Conservation (phyloP, 2,888 invertebrate species). For the Tuta absoluta region DNA sequence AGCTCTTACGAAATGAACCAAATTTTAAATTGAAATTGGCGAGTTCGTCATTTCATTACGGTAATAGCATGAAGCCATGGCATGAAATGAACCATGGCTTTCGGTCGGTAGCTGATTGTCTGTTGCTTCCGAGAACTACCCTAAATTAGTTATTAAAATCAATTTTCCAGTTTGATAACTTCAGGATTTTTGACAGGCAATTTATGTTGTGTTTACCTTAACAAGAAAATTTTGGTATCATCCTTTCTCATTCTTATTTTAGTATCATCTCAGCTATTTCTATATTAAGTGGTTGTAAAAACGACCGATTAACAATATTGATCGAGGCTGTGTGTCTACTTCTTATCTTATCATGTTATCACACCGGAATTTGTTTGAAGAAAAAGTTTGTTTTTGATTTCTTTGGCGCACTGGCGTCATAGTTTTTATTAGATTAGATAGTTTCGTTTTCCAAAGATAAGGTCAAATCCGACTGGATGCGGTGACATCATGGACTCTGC, state of each 20-base stretch:
- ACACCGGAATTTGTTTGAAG: conserved; percentile 56
- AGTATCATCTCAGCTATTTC: neutral
- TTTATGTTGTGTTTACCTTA: neutral
- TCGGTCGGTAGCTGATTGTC: neutral
- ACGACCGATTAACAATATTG: conserved; percentile 22
- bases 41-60: conserved; percentile 16
- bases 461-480: conserved; percentile 18
- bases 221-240: neutral
- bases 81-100: conserved; percentile 16
- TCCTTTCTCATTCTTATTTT: neutral
- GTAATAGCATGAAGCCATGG: conserved; percentile 15
- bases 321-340: conserved; percentile 14
- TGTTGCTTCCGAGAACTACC: conserved; percentile 9
- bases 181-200: neutral
- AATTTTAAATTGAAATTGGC: conserved; percentile 19
- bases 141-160: neutral
- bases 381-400: conserved; percentile 56
- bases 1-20: conserved; percentile 9
- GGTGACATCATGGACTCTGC: conserved; percentile 24
- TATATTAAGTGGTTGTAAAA: conserved; percentile 5
- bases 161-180: neutral
- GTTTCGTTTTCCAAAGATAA: conserved; percentile 39
- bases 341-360: conserved; percentile 54
- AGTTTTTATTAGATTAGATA: conserved; percentile 43
- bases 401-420: conserved; percentile 48